Conservation (phyloP, 2,888 invertebrate species). For the Ornithoptera priamus region DNA sequence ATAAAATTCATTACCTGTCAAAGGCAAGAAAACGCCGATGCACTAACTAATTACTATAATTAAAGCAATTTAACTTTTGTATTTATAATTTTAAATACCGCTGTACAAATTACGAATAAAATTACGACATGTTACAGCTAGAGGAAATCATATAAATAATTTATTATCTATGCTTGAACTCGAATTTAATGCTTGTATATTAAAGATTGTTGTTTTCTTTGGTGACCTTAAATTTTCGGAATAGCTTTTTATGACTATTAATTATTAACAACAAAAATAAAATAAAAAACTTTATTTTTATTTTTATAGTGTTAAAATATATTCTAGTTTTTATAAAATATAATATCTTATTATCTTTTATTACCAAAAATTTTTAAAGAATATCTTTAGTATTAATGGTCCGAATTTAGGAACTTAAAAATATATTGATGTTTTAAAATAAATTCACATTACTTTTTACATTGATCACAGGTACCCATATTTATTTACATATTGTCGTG, state of each 20-base stretch:
- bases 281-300: not conserved
- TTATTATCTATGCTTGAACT: not conserved
- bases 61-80: not conserved
- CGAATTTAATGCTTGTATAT: conserved; percentile 1
- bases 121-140: conserved; percentile 9
- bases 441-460: no score
- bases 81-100: not conserved
- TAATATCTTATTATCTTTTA: not conserved
- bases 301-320: not conserved
- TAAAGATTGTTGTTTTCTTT: not conserved
- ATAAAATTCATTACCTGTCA: conserved; percentile 16
- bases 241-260: no score
- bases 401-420: no score
- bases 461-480: no score
- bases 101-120: conserved; percentile 5
- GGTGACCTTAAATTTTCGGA: not conserved
- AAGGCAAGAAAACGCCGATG: not conserved
- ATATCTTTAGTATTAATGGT: no score
- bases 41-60: not conserved
- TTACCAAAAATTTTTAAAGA: no score
- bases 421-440: no score
- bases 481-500: no score
- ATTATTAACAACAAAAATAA: not conserved
- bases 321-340: not conserved
- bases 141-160: not conserved